Conservation (phyloP, 2,113 vertebrate genomes). For the Myanophis thanlyinensis region DNA sequence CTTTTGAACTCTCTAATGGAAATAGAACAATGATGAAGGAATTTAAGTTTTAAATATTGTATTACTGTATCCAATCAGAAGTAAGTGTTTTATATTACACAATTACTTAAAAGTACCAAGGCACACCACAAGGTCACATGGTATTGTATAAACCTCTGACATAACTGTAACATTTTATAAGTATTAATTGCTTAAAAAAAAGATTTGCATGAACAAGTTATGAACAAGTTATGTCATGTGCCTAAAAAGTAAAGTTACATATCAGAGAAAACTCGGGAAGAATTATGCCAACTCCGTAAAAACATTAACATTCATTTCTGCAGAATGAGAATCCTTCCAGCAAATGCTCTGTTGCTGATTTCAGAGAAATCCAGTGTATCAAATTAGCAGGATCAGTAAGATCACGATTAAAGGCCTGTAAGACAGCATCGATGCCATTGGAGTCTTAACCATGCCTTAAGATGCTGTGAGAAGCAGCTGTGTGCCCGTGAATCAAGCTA, state of each 20-base stretch:
- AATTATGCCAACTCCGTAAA: neutral
- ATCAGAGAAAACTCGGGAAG: neutral
- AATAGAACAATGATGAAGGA: constrained; percentile 27
- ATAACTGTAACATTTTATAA: fast-evolving
- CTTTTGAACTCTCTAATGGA: constrained; percentile 1
- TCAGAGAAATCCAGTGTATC: neutral
- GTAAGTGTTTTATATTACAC: constrained; percentile 45
- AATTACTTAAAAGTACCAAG: constrained; percentile 24
- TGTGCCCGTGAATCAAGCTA: neutral
- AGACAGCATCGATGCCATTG: neutral
- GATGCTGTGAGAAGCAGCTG: neutral
- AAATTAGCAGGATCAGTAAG: neutral
- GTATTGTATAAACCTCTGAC: constrained; percentile 39
- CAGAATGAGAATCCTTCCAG: fast-evolving
- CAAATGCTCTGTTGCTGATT: neutral
- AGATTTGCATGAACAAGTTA: neutral
- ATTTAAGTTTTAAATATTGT: constrained; percentile 66
- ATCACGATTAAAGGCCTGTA: neutral
- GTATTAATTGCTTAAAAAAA: neutral
- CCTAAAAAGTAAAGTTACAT: neutral
- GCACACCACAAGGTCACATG: constrained; percentile 50
- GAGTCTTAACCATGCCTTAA: neutral
- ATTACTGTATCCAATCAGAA: constrained; percentile 59
- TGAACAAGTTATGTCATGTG: neutral
- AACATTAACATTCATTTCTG: neutral